Conservation (phyloP, 2,113 vertebrate species). For the Rhea pennata region DNA sequence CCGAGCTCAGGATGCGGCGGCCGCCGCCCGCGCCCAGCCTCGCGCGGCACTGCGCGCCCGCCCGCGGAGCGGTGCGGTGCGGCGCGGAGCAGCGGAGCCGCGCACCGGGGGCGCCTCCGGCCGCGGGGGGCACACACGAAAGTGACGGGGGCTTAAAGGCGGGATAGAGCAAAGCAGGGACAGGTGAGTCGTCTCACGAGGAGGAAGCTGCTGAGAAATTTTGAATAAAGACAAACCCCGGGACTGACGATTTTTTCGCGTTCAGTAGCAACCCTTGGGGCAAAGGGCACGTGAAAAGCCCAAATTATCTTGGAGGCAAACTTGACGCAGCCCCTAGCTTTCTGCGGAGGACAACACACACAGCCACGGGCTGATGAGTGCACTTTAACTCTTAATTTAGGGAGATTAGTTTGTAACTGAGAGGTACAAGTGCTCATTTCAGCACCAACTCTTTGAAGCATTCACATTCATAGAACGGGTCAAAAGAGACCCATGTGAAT, state of each 20-base stretch:
- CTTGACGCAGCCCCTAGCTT: background rate
- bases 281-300: background rate
- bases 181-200: background rate
- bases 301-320: background rate
- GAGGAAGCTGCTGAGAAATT: background rate
- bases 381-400: background rate
- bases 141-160: background rate
- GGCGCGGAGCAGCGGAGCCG: accelerated
- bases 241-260: background rate
- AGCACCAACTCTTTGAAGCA: background rate
- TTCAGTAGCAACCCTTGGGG: background rate
- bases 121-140: background rate
- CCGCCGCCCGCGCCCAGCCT: background rate
- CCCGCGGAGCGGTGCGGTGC: background rate
- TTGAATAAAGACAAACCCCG: background rate
- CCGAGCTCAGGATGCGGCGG: too few relatives aligned
- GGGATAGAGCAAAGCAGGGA: background rate
- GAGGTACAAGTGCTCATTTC: background rate
- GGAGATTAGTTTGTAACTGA: background rate
- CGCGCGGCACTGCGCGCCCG: background rate
- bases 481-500: background rate
- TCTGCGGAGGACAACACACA: accelerated
- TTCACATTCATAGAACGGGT: background rate
- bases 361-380: background rate
- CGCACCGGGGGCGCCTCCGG: background rate